Evolutionary conservation across 2,797 vertebrate species (phyloP), one percentile per base, ranked within the genome.

Genomic region (Myotis daubentonii): DNA sequence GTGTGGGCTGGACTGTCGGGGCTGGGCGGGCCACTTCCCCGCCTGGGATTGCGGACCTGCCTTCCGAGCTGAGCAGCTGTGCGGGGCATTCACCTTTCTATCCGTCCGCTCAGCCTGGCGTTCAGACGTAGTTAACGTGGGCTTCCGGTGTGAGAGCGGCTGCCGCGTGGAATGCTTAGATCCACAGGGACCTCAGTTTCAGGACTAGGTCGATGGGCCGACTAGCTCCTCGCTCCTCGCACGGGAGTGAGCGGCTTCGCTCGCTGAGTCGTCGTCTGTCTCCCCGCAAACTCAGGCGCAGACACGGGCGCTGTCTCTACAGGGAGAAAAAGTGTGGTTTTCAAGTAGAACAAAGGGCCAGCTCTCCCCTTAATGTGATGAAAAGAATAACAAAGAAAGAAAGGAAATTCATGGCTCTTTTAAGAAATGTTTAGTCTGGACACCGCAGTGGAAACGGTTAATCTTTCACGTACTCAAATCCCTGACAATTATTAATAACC

Each of bases 391-490:
- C 83, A 81, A 79, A 85, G 51, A 41, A 68, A 1, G 25, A 53
- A 36, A 62, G 80, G 22, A 89, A 92, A 76, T 74, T 30, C 19
- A 36, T 25, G 55, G 33, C 33, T 90, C 70, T 87, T 75, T 85
- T 71, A 23, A 93, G 78, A 92, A 92, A 72, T 91, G 83, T 84
- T 94, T 83, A 87, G 94, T 94, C 89, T 96, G 83, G 55, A 89
- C 88, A 20, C 49, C 41, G 91, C 76, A 20, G 57, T 20, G 72
- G 66, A 95, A 95, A 84, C 51, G 55, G 95, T 82, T 96, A 80
- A 91, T 79, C 72, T 78, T 74, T 86, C 80, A 60, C 36, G 44
- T n/a, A 51, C 76, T 91, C 76, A 57, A 71, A 85, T 75, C 38
- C 36, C 44, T 82, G 89, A 81, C 89, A 49, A 93, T 93, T 92